Percentiles rank a stretch among this genome's conserved stretches.
Evolutionary conservation across 2,888 invertebrate genomes (phyloP).

Genomic region (Sinohyriopsis cumingii): DNA sequence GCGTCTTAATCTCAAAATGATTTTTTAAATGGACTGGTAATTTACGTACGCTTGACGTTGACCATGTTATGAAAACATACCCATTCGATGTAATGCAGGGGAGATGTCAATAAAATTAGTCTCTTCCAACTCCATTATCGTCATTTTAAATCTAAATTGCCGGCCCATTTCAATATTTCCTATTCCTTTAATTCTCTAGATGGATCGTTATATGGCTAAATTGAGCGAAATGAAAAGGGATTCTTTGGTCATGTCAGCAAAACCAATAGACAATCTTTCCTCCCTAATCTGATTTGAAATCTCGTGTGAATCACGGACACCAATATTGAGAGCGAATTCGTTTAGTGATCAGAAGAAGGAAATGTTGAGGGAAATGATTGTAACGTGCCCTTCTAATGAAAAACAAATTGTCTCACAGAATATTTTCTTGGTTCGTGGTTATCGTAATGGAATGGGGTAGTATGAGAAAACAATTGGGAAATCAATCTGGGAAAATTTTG

Average conservation of each 20-base stretch:
- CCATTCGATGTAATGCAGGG: too few relatives aligned
- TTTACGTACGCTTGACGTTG: too few relatives aligned
- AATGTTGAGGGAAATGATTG: slow-evolving; percentile 20
- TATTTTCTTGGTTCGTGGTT: slow-evolving; percentile 15
- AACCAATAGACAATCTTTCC: slow-evolving; percentile 33
- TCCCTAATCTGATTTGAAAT: slow-evolving; percentile 34
- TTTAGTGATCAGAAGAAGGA: slow-evolving; percentile 29
- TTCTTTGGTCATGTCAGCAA: too few relatives aligned
- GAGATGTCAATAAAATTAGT: too few relatives aligned
- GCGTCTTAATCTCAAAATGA: too few relatives aligned
- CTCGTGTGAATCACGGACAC: slow-evolving; percentile 38
- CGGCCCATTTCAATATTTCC: slow-evolving; percentile 7
- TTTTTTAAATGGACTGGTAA: too few relatives aligned
- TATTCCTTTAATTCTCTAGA: slow-evolving; percentile 23
- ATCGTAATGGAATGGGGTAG: too few relatives aligned
- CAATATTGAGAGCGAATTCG: slow-evolving; percentile 28
- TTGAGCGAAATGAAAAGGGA: slow-evolving; percentile 21
- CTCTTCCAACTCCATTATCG: too few relatives aligned
- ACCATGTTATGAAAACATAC: too few relatives aligned
- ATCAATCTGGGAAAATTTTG: not conserved
- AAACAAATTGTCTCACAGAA: slow-evolving; percentile 21
- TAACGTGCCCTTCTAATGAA: slow-evolving; percentile 30
- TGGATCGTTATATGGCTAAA: slow-evolving; percentile 30
- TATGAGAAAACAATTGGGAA: not conserved
- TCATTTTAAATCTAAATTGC: slow-evolving; percentile 13